A percentile compares a stretch with the other conserved stretches of the same genome.
phyloP scores from a whole-genome alignment of 2,888 invertebrate genomes.

The Rambutsinella grinnellia region DNA sequence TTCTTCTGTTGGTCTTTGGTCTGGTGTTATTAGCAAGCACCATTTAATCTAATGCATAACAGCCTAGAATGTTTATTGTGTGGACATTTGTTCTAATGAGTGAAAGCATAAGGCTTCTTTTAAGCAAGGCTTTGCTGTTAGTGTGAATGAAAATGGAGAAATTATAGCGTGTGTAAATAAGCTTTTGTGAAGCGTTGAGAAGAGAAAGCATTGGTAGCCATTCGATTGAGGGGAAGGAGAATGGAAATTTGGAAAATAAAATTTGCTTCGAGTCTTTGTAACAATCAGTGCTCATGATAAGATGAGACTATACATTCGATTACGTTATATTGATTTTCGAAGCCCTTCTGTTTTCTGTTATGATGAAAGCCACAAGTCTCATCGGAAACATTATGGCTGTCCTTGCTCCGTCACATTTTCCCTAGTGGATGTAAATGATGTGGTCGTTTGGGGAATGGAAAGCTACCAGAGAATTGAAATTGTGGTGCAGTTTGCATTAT shows the following conservation, averaged over 20 bases:
- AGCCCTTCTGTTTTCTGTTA: too few species aligned
- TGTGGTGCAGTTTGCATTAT: background rate
- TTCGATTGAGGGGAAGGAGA: too few species aligned
- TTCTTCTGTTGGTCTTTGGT: too few species aligned
- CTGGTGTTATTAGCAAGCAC: background rate
- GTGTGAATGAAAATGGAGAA: background rate
- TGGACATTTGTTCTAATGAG: background rate
- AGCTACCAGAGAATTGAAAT: background rate
- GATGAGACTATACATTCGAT: background rate
- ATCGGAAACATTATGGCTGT: constrained; percentile 14
- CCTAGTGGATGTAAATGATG: constrained; percentile 11
- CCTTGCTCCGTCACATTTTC: constrained; percentile 11
- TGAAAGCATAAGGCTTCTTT: background rate
- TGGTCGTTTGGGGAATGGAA: constrained; percentile 5
- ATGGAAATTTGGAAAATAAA: too few species aligned
- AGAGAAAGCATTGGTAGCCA: too few species aligned
- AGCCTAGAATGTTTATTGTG: background rate
- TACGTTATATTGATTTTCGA: constrained; percentile 20
- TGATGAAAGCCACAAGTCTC: background rate
- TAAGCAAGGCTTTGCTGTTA: background rate
- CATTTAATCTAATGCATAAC: background rate
- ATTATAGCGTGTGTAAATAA: background rate
- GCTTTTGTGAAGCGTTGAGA: too few species aligned
- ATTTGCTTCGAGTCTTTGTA: too few species aligned
- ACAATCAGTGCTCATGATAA: too few species aligned